Percentiles rank a stretch among this genome's conserved stretches.
Conservation (phyloP, 1,140 invertebrate genomes). For the Propsilocerus akamusi region DNA sequence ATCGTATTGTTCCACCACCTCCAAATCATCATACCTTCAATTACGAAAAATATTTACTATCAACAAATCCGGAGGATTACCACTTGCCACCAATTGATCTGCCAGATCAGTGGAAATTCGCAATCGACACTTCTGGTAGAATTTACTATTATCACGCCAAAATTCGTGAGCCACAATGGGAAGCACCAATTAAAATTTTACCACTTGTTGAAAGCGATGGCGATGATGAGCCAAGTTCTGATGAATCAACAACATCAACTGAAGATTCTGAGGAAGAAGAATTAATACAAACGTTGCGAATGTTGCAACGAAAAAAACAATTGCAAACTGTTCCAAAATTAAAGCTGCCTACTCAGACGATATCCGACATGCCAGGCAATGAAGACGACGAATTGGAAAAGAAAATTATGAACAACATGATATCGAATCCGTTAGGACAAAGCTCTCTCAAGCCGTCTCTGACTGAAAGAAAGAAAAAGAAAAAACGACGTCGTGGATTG, state of each 20-base stretch:
- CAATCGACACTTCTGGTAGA: constrained; percentile 52
- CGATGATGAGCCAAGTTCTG: constrained; percentile 5
- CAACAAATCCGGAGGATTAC: constrained; percentile 13
- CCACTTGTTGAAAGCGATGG: constrained; percentile 12
- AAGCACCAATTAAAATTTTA: constrained; percentile 40
- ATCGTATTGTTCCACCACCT: constrained; percentile 22
- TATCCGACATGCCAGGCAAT: neutral
- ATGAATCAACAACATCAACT: constrained; percentile 8
- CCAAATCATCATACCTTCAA: constrained; percentile 13
- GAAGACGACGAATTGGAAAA: neutral
- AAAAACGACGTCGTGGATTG: neutral
- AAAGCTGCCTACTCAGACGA: neutral
- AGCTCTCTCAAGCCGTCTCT: constrained; percentile 2
- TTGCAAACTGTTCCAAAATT: no score
- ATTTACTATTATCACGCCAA: constrained; percentile 84
- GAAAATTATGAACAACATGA: neutral
- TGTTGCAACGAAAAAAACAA: constrained; percentile 11
- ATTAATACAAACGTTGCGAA: constrained; percentile 14
- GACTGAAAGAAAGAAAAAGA: constrained; percentile 8
- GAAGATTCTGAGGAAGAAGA: constrained; percentile 10
- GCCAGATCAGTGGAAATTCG: constrained; percentile 74
- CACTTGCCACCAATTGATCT: constrained; percentile 37
- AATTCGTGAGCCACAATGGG: constrained; percentile 72
- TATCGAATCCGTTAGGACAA: neutral
- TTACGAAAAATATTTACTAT: constrained; percentile 18